These are phyloP conservation scores for Ceryle rudis DNA, from an alignment of 2,797 vertebrate genomes.

Conservation along the genomic window DNA sequence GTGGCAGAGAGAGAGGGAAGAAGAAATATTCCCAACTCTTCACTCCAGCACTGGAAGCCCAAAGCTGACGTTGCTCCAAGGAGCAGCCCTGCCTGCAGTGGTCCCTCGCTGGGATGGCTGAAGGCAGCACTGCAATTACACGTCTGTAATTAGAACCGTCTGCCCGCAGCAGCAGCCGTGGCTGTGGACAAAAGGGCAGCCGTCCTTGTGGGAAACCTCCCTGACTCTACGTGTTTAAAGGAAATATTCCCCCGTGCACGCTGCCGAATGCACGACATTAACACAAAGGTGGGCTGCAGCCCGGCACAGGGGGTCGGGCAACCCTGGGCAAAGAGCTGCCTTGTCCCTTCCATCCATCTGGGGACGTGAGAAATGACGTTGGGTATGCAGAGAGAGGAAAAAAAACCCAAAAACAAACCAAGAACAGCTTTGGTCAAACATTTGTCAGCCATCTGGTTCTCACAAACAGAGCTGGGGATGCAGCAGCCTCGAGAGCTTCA, in stretches of 20 bases:
- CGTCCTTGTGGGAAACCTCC: neutral
- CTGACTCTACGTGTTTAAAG: accelerated
- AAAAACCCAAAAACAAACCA: neutral
- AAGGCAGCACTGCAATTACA: neutral
- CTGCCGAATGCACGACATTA: accelerated
- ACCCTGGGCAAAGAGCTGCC: accelerated
- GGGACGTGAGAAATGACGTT: neutral
- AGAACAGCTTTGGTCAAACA: neutral
- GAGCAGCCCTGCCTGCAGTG: accelerated
- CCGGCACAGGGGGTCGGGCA: neutral
- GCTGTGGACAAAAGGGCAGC: neutral
- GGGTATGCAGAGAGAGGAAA: neutral
- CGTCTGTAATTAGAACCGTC: neutral
- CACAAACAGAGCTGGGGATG: neutral
- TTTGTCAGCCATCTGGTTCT: neutral
- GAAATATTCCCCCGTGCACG: neutral
- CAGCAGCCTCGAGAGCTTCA: neutral
- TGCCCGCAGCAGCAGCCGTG: neutral
- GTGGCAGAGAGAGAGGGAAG: neutral
- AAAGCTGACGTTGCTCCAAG: neutral
- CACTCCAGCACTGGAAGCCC: neutral
- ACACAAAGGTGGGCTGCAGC: accelerated
- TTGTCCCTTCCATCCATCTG: neutral
- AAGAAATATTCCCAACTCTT: neutral
- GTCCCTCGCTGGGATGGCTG: accelerated